phyloP scores from a whole-genome alignment of 2,797 vertebrate species.

The Xiphophorus birchmanni region DNA sequence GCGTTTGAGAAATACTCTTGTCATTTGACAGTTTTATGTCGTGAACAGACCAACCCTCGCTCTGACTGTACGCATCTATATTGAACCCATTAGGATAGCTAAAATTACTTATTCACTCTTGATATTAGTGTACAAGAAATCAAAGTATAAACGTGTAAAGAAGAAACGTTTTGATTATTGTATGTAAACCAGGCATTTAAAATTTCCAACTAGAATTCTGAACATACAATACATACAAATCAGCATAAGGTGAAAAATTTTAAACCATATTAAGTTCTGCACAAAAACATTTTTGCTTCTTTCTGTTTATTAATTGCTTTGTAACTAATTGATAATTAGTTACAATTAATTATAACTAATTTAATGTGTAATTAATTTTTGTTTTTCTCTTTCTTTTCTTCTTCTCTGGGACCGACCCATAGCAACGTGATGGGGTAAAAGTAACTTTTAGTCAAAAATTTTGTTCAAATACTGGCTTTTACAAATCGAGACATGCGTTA shows the following conservation, averaged over 20 bases:
- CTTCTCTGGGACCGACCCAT: constrained; percentile 58
- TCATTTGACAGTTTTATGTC: background rate
- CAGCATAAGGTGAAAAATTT: background rate
- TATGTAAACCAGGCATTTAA: background rate
- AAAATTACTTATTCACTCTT: background rate
- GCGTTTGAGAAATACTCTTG: background rate
- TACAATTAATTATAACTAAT: too few relatives aligned
- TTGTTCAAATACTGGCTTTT: background rate
- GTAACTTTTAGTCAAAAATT: background rate
- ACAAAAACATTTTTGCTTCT: constrained; percentile 1
- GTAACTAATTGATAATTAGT: background rate
- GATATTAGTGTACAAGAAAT: background rate
- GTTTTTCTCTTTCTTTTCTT: constrained; percentile 46
- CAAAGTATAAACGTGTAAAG: background rate
- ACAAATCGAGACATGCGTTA: too few relatives aligned
- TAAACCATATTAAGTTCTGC: background rate
- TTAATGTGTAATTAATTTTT: constrained; percentile 33
- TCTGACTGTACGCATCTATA: background rate
- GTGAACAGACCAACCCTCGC: background rate
- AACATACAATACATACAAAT: background rate
- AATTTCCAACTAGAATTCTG: background rate
- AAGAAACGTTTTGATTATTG: background rate
- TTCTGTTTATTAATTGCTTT: constrained; percentile 26
- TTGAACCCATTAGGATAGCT: background rate
- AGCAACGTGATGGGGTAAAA: constrained; percentile 87